Conservation (phyloP, 2,888 invertebrate genomes). For the Diloba caeruleocephala region DNA sequence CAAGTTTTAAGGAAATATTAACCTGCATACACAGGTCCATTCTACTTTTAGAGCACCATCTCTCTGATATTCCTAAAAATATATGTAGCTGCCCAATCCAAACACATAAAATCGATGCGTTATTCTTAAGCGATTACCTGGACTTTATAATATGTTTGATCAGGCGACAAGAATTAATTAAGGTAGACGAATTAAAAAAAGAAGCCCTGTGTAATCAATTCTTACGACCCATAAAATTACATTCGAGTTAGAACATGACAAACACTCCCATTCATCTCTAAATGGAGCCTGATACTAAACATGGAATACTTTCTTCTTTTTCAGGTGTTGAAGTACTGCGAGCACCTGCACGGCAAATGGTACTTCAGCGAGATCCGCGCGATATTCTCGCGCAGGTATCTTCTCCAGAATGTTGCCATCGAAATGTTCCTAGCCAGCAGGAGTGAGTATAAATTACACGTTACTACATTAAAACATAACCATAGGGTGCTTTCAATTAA, state of each 20-base stretch:
- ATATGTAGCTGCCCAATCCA: too few relatives aligned
- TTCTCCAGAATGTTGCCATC: conserved; percentile 98
- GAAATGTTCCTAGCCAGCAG: conserved; percentile 99
- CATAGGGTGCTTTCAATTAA: neutral
- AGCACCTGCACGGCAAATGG: conserved; percentile 99
- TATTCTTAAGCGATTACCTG: too few relatives aligned
- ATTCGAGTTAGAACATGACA: too few relatives aligned
- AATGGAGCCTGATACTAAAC: neutral
- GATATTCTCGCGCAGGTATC: conserved; percentile 98
- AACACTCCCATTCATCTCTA: neutral
- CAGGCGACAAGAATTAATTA: too few relatives aligned
- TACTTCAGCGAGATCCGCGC: conserved; percentile 99
- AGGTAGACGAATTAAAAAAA: too few relatives aligned
- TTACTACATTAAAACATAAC: neutral
- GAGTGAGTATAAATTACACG: conserved; percentile 91
- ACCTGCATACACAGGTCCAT: neutral
- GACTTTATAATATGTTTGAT: too few relatives aligned
- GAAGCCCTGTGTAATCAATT: too few relatives aligned
- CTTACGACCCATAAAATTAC: too few relatives aligned
- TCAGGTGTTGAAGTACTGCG: conserved; percentile 98
- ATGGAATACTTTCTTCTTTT: conserved; percentile 45
- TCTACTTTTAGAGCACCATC: too few relatives aligned
- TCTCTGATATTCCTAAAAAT: too few relatives aligned
- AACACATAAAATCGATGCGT: too few relatives aligned
- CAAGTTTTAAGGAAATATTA: neutral